These are phyloP conservation scores for Lacanobia wlatinum DNA, from an alignment of 2,888 invertebrate species.

Conservation along the genomic window DNA sequence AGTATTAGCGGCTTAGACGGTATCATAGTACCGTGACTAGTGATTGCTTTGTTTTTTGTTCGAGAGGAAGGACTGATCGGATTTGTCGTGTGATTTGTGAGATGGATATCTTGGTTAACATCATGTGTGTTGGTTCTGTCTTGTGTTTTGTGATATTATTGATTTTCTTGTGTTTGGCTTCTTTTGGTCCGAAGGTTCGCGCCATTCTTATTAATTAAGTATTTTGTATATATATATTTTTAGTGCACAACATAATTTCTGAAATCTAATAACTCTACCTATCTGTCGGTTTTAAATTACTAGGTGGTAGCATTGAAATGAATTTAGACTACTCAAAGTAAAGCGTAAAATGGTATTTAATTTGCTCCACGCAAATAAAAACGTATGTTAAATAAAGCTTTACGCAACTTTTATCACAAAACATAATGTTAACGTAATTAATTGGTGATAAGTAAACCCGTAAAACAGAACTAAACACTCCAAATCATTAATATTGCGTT, in stretches of 20 bases:
- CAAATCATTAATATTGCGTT: slow-evolving; percentile 58
- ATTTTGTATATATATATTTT: too few species aligned
- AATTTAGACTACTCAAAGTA: too few species aligned
- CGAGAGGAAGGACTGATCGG: slow-evolving; percentile 59
- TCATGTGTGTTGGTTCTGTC: slow-evolving; percentile 30
- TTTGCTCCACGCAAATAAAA: background rate
- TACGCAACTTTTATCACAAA: slow-evolving; percentile 27
- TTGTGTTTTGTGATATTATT: slow-evolving; percentile 9
- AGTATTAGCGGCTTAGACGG: slow-evolving; percentile 82
- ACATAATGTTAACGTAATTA: slow-evolving; percentile 47
- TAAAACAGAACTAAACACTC: slow-evolving; percentile 47
- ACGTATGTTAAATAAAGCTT: background rate
- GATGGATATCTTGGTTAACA: slow-evolving; percentile 41
- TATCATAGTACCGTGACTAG: slow-evolving; percentile 83
- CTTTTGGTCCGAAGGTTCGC: background rate
- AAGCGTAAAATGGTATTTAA: background rate
- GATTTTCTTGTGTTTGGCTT: background rate
- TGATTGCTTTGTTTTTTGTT: slow-evolving; percentile 71
- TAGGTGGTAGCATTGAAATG: too few species aligned
- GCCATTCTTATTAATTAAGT: background rate
- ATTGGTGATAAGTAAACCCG: slow-evolving; percentile 47
- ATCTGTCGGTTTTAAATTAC: too few species aligned
- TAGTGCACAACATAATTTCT: too few species aligned
- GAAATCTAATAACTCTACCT: too few species aligned
- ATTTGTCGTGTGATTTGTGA: slow-evolving; percentile 64